Percentiles rank a stretch among this genome's conserved stretches.
Evolutionary conservation across 2,888 invertebrate species (phyloP).

Genomic region (Falcaria lacertinaria): DNA sequence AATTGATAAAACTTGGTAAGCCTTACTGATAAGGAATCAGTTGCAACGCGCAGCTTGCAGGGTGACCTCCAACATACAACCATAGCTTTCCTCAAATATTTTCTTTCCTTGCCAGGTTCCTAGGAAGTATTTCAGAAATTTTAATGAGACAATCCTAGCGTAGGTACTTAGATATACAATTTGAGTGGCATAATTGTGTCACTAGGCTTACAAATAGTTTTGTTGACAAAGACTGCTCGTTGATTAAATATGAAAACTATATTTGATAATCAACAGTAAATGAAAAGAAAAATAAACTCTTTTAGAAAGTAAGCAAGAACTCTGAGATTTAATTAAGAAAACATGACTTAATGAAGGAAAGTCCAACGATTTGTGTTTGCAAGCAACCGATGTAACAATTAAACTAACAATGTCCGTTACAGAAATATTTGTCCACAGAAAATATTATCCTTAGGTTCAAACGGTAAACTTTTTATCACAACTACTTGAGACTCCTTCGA

Average conservation of each 20-base stretch:
- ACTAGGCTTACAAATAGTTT: background rate
- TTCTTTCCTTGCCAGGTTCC: no score
- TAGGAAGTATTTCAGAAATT: no score
- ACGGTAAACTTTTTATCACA: constrained; percentile 52
- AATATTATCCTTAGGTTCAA: constrained; percentile 50
- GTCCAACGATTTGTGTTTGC: constrained; percentile 25
- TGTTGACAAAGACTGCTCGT: background rate
- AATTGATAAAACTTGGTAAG: no score
- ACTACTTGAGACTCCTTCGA: constrained; percentile 56
- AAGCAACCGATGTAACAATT: constrained; percentile 36
- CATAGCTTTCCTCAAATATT: no score
- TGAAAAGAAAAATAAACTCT: background rate
- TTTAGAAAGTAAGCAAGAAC: background rate
- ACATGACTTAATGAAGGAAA: constrained; percentile 8
- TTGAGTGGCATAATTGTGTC: background rate
- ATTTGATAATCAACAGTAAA: no score
- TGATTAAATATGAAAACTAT: no score
- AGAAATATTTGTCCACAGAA: constrained; percentile 51
- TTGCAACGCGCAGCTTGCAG: no score
- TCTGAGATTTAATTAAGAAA: background rate
- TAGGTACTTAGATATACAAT: background rate
- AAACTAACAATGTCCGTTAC: constrained; percentile 36
- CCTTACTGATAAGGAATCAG: no score
- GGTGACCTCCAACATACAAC: no score
- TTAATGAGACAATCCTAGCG: background rate